A percentile compares a stretch with the other conserved stretches of the same genome.
phyloP scores from a whole-genome alignment of 2,797 vertebrate genomes.

The Hafferia zeledoni region DNA sequence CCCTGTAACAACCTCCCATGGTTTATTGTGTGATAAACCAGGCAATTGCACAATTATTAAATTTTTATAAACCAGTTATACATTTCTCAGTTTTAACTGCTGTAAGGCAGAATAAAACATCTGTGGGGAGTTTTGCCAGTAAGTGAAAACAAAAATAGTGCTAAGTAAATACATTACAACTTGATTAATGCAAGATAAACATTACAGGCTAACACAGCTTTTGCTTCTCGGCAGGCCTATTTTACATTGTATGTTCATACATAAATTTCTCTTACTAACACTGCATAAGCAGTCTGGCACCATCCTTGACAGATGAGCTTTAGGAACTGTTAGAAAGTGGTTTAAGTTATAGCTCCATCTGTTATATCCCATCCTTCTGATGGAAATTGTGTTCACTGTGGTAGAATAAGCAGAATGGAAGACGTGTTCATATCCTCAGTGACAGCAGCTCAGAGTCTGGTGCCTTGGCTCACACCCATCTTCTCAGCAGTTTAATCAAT shows the following conservation, averaged over 20 bases:
- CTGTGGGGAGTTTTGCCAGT: not conserved
- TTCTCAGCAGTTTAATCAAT: not conserved
- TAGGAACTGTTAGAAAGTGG: not conserved
- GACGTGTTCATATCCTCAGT: not conserved
- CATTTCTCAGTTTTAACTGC: not conserved
- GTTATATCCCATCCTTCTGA: not conserved
- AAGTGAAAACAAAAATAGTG: not conserved
- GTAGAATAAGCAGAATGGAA: not conserved
- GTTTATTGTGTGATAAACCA: not conserved
- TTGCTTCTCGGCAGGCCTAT: not conserved
- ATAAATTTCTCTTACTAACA: not conserved
- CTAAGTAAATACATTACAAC: not conserved
- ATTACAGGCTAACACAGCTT: not conserved
- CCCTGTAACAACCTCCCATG: not conserved
- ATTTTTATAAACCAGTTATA: not conserved
- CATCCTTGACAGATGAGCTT: not conserved
- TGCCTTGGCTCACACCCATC: not conserved
- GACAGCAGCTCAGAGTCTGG: not conserved
- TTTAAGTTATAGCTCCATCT: conserved; percentile 16
- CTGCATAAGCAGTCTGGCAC: not conserved
- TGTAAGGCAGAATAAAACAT: not conserved
- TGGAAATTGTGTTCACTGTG: not conserved
- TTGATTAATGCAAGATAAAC: not conserved
- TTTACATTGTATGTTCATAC: not conserved
- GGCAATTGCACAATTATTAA: not conserved